A percentile compares a stretch with the other conserved stretches of the same genome.
Conservation (phyloP, 1,140 invertebrate genomes). For the Drosophila littoralis region DNA sequence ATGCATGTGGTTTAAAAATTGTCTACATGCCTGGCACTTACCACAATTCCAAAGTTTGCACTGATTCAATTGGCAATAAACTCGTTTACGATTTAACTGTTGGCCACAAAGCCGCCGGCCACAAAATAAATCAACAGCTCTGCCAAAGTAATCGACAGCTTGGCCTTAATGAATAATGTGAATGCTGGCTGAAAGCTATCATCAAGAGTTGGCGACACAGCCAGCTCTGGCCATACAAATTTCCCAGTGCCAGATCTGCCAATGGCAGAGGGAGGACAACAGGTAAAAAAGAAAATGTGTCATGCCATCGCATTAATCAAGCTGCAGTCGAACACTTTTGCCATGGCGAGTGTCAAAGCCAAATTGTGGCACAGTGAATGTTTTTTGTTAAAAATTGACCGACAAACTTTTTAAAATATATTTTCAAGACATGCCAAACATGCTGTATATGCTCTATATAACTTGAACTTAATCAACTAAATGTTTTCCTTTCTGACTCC, state of each 20-base stretch:
- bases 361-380: constrained; percentile 27
- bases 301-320: constrained; percentile 70
- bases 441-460: neutral
- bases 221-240: constrained; percentile 42
- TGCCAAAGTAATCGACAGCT: constrained; percentile 54
- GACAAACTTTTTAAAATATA: neutral
- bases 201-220: constrained; percentile 39
- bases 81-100: constrained; percentile 21
- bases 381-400: neutral
- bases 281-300: constrained; percentile 29
- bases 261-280: constrained; percentile 25
- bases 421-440: neutral
- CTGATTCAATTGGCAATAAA: constrained; percentile 24
- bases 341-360: constrained; percentile 24
- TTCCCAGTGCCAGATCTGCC: constrained; percentile 24
- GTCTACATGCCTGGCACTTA: neutral
- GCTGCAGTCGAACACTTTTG: constrained; percentile 62
- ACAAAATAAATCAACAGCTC: constrained; percentile 43
- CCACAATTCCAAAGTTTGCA: neutral
- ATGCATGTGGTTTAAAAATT: neutral
- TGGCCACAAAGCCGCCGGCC: constrained; percentile 9
- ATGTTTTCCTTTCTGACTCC: neutral
- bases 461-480: neutral
- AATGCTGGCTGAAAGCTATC: constrained; percentile 16
- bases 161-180: constrained; percentile 52